Conservation (phyloP, 2,797 vertebrate species). For the Fratercula arctica region DNA sequence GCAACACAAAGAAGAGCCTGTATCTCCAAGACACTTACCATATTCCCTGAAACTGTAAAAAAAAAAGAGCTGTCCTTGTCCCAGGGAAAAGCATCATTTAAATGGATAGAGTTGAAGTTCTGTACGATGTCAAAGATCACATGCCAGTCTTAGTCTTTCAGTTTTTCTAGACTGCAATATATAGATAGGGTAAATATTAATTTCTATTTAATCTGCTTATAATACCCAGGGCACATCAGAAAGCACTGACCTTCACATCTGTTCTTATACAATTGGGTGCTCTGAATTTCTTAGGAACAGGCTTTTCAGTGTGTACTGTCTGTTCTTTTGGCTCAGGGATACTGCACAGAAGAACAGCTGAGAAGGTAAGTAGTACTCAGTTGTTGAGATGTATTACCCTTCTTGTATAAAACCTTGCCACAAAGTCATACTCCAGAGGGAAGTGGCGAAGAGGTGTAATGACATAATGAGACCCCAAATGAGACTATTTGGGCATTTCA, state of each 20-base stretch:
- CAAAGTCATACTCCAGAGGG: not conserved
- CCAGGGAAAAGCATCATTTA: not conserved
- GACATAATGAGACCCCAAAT: not conserved
- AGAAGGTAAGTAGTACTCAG: not conserved
- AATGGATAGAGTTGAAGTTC: not conserved
- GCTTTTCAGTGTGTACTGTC: not conserved
- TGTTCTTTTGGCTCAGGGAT: not conserved
- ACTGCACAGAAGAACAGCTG: not conserved
- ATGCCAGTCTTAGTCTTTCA: not conserved
- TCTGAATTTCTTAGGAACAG: not conserved
- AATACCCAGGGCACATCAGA: not conserved
- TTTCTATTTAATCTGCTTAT: not conserved
- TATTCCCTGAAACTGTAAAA: not conserved
- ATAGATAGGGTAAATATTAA: not conserved
- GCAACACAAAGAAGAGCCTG: not conserved
- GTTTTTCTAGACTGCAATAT: not conserved
- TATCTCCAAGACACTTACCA: not conserved
- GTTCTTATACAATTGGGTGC: not conserved
- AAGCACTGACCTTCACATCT: not conserved
- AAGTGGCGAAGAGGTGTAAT: not conserved
- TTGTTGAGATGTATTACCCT: not conserved
- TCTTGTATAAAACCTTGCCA: not conserved
- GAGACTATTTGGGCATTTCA: not conserved
- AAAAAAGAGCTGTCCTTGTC: not conserved
- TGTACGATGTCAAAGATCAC: not conserved